Conservation (phyloP, 2,888 invertebrate genomes). For the Lithophane ornitopus region DNA sequence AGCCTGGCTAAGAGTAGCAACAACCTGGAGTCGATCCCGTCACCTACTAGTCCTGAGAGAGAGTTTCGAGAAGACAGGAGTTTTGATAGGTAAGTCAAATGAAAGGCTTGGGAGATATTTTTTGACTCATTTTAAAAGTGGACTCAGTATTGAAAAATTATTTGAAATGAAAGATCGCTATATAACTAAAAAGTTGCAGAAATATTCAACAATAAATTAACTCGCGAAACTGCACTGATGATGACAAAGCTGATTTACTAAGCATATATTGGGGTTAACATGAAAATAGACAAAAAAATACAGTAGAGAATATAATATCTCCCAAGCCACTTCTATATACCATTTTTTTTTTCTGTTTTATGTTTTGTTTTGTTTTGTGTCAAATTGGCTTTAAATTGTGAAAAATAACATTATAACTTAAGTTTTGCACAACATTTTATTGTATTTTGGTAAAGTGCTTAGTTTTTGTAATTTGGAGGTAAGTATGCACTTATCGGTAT, state of each 20-base stretch:
- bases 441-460: constrained; percentile 32
- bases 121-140: background rate
- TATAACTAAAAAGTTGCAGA: too few relatives aligned
- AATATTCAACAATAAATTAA: too few relatives aligned
- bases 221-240: too few relatives aligned
- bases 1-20: constrained; percentile 84
- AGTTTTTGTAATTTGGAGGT: constrained; percentile 7
- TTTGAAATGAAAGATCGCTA: too few relatives aligned
- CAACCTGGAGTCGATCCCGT: constrained; percentile 82
- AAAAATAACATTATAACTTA: constrained; percentile 40
- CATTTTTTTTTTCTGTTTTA: constrained; percentile 13
- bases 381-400: constrained; percentile 50
- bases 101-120: constrained; percentile 19
- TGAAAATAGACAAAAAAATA: too few relatives aligned
- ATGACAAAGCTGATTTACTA: too few relatives aligned
- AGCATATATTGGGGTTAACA: too few relatives aligned
- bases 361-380: constrained; percentile 42
- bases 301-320: background rate
- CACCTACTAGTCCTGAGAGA: constrained; percentile 76
- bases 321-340: background rate
- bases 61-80: constrained; percentile 61
- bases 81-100: constrained; percentile 74
- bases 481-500: constrained; percentile 21
- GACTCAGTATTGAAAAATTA: too few relatives aligned
- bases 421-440: constrained; percentile 40